These are phyloP conservation scores for Masnerella sp. DNA, from an alignment of 2,888 invertebrate species.

Conservation along the genomic window DNA sequence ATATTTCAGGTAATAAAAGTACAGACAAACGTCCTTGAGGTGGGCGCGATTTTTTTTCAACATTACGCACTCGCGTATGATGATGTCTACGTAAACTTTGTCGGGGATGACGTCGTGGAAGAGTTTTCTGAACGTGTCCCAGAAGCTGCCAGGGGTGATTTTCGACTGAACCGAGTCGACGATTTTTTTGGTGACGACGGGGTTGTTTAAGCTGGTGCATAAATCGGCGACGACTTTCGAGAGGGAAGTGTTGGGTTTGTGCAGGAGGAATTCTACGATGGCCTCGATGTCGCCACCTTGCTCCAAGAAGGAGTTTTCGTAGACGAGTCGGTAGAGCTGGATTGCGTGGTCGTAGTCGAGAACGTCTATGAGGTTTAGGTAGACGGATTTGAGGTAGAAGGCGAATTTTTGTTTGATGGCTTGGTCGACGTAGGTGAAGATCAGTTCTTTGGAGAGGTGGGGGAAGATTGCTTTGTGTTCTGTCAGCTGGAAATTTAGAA, in stretches of 20 bases:
- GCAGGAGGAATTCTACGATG: background rate
- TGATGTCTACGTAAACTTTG: background rate
- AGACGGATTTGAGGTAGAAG: conserved; percentile 7
- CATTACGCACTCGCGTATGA: conserved; percentile 30
- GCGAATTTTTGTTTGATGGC: conserved; percentile 1
- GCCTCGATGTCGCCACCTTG: background rate
- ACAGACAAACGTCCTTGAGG: conserved; percentile 39
- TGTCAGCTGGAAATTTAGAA: conserved; percentile 6
- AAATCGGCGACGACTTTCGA: conserved; percentile 7
- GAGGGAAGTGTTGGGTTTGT: conserved; percentile 5
- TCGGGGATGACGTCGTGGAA: conserved; percentile 19
- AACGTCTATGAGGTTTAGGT: background rate
- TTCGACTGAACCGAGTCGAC: background rate
- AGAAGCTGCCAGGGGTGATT: conserved; percentile 25
- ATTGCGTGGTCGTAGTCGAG: conserved; percentile 13
- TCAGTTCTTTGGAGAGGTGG: conserved; percentile 9
- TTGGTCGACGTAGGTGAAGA: conserved; percentile 5
- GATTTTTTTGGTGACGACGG: background rate
- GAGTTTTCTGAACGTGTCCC: conserved; percentile 37
- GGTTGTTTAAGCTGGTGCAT: background rate
- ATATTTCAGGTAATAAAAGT: conserved; percentile 36
- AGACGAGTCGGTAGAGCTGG: background rate
- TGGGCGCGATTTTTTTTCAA: conserved; percentile 3
- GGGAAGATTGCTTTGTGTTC: background rate
- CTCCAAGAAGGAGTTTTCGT: background rate